Conservation (phyloP, 2,113 vertebrate genomes). For the Abramis brama region DNA sequence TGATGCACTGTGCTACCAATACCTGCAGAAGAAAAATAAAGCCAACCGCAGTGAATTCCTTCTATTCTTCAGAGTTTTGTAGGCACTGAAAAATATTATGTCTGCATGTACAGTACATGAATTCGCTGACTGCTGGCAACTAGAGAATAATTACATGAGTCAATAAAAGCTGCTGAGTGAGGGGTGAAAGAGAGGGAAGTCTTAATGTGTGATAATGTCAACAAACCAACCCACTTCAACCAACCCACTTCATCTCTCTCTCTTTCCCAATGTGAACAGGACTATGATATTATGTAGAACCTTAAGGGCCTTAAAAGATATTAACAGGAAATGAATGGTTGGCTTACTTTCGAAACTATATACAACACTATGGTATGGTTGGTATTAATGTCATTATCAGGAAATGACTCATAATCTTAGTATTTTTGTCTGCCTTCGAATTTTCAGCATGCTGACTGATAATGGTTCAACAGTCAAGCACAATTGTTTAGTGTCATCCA, state of each 20-base stretch:
- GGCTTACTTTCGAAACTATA: neutral
- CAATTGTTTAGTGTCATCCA: neutral
- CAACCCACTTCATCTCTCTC: neutral
- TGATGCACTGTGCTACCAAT: neutral
- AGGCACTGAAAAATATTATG: too few species aligned
- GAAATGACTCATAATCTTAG: neutral
- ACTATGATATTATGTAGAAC: neutral
- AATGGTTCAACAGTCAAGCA: neutral
- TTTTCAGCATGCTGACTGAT: neutral
- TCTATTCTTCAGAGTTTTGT: too few species aligned
- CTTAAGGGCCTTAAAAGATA: neutral
- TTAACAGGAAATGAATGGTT: neutral
- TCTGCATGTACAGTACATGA: too few species aligned
- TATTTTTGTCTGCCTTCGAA: neutral
- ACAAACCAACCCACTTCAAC: neutral
- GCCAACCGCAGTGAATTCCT: neutral
- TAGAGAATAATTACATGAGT: neutral
- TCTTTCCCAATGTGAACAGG: neutral
- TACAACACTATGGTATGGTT: neutral
- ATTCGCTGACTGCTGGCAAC: neutral
- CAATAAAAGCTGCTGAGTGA: neutral
- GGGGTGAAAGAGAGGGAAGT: neutral
- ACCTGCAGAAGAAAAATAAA: neutral
- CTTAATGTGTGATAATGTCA: neutral
- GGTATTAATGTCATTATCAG: neutral